A percentile compares a stretch with the other conserved stretches of the same genome.
Evolutionary conservation across 2,888 invertebrate genomes (phyloP).

Genomic region (Erebia aethiops): DNA sequence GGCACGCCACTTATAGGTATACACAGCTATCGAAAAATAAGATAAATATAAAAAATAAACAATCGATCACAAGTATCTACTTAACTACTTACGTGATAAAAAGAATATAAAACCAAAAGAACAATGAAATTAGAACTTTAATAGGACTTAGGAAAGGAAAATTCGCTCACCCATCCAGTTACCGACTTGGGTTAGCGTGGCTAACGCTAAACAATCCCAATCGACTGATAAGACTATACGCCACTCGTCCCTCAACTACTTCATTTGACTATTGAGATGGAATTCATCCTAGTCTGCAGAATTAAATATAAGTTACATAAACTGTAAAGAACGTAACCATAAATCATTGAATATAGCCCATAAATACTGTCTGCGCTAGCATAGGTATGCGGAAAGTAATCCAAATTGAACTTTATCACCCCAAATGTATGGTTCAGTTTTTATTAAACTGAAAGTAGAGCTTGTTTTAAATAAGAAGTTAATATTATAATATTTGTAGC

Average conservation of each 20-base stretch:
- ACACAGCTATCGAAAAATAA: too few species aligned
- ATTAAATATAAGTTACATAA: constrained; percentile 35
- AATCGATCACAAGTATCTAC: too few species aligned
- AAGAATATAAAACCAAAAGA: too few species aligned
- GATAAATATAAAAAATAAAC: too few species aligned
- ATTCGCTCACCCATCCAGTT: too few species aligned
- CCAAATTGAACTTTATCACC: constrained; percentile 26
- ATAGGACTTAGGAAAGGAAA: too few species aligned
- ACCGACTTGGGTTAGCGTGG: too few species aligned
- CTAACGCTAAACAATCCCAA: too few species aligned
- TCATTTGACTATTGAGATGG: constrained; percentile 11
- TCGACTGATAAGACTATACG: too few species aligned
- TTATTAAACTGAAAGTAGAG: constrained; percentile 3
- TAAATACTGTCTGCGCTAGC: constrained; percentile 33
- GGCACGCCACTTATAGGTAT: too few species aligned
- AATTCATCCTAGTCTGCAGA: constrained; percentile 30
- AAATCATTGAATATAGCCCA: constrained; percentile 39
- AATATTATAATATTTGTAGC: not conserved
- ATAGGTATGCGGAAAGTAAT: constrained; percentile 12
- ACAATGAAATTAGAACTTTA: too few species aligned
- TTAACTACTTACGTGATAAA: too few species aligned
- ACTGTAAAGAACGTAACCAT: constrained; percentile 38
- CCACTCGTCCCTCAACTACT: not conserved
- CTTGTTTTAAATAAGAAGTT: constrained; percentile 9
- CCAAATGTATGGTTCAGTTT: not conserved